Percentiles rank a stretch among this genome's conserved stretches.
phyloP scores from a whole-genome alignment of 2,888 invertebrate genomes.

The Diplazon laetatorius region DNA sequence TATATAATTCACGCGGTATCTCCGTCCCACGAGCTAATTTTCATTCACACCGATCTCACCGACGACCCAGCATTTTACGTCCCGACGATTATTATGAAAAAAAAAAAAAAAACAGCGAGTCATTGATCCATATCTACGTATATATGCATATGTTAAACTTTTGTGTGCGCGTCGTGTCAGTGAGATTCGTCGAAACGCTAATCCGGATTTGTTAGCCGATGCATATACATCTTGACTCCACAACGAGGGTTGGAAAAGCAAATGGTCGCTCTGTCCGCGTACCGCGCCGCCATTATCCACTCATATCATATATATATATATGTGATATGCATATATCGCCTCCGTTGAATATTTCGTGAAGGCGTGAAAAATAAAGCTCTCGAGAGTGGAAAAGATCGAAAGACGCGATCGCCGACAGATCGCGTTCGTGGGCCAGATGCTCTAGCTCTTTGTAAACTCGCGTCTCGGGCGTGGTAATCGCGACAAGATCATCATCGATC shows the following conservation, averaged over 20 bases:
- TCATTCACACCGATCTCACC: slow-evolving; percentile 33
- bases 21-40: slow-evolving; percentile 52
- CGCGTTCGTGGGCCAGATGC: slow-evolving; percentile 63
- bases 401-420: slow-evolving; percentile 66
- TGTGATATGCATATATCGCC: slow-evolving; percentile 14
- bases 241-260: slow-evolving; percentile 69
- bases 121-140: not conserved
- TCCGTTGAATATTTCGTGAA: slow-evolving; percentile 26
- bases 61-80: not conserved
- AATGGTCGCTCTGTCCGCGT: too few relatives aligned
- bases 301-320: too few relatives aligned
- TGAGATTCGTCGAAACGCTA: slow-evolving; percentile 64
- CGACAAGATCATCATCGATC: slow-evolving; percentile 55
- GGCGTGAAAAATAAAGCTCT: too few relatives aligned
- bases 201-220: slow-evolving; percentile 64
- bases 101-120: not conserved
- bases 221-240: slow-evolving; percentile 44
- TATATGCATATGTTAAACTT: slow-evolving; percentile 40
- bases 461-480: slow-evolving; percentile 18
- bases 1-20: slow-evolving; percentile 17
- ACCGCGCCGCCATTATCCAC: too few relatives aligned
- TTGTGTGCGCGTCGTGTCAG: slow-evolving; percentile 19
- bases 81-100: too few relatives aligned
- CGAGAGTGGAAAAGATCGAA: slow-evolving; percentile 54
- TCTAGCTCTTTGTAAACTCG: not conserved